Evolutionary conservation across 2,113 vertebrate species (phyloP), one percentile per base, ranked within the genome.

Genomic region (Notothenia rossii): DNA sequence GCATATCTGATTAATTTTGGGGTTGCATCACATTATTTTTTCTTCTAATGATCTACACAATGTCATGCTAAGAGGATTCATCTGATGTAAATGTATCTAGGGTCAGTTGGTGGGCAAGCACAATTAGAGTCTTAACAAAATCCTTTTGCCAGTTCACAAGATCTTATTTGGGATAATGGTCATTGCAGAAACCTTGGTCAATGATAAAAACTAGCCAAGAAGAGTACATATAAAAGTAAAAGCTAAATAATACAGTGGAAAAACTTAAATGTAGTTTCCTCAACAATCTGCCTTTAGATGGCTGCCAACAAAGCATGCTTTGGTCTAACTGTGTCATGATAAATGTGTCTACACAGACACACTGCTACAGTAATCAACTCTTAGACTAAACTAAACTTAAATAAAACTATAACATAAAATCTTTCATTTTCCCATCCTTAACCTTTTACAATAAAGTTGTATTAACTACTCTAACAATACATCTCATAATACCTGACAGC

Each of bases 11-110:
- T 40, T 40, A 6, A 40, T 40, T 40, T 40, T 40, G 5, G 36
- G 29, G 36, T 40, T 7, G 36, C 36, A 40, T 40, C 36, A 40
- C 36, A 40, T 40, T 7, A 40, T 40, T 55, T 40, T 40, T 14
- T 64, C 17, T 11, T 15, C 15, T 33, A 49, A 62, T 40, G 22
- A 67, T 65, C 0, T 60, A 8, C 25, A 43, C 7, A 2, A 54
- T 58, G 48, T 69, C 64, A 67, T 20, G 1, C 45, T 50, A 20
- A 53, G 71, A 78, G 12, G 62, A 5, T 58, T 58, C 49, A 77
- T 50, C 50, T 79, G 60, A 64, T 66, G 3, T 40, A 20, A 10
- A 58, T 64, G 36, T 53, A 55, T 43, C 7, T 8, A 10, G 13
- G 40, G 20, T 63, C 50, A 61, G 20, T 2, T 66, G 12, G 36